Conservation (phyloP, 2,797 vertebrate genomes). For the Betta splendens region DNA sequence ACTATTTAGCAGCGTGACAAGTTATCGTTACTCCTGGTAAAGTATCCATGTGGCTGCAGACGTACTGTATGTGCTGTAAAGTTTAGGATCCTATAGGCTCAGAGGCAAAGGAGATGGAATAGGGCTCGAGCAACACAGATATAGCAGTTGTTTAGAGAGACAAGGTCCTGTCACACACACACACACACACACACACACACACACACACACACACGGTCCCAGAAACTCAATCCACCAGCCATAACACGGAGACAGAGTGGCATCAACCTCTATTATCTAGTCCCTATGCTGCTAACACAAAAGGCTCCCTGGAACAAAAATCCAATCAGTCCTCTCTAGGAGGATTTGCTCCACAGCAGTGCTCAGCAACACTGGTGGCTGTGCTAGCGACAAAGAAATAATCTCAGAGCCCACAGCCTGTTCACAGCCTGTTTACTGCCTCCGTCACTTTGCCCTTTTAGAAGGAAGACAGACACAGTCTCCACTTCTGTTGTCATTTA, state of each 20-base stretch:
- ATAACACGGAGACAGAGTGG: slow-evolving; percentile 76
- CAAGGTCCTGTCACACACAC: slow-evolving; percentile 17
- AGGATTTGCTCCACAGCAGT: slow-evolving; percentile 81
- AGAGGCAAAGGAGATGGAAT: slow-evolving; percentile 15
- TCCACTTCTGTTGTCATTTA: slow-evolving; percentile 74
- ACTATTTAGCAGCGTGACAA: slow-evolving; percentile 24
- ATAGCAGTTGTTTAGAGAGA: slow-evolving; percentile 35
- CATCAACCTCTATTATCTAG: slow-evolving; percentile 82
- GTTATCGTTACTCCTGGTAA: not conserved
- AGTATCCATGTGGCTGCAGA: slow-evolving; percentile 5
- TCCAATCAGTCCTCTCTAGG: slow-evolving; percentile 81
- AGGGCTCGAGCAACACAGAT: slow-evolving; percentile 38
- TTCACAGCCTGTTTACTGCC: slow-evolving; percentile 81
- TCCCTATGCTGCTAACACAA: slow-evolving; percentile 82
- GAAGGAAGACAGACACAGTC: slow-evolving; percentile 73
- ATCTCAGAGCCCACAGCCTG: slow-evolving; percentile 78
- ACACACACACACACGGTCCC: slow-evolving; percentile 42
- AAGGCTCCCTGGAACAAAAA: slow-evolving; percentile 83
- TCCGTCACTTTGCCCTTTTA: slow-evolving; percentile 70
- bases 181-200: slow-evolving; percentile 42
- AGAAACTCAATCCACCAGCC: slow-evolving; percentile 74
- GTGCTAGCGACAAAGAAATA: slow-evolving; percentile 81
- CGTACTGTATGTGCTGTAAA: not conserved
- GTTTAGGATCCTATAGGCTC: slow-evolving; percentile 15
- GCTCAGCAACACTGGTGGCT: slow-evolving; percentile 80